phyloP scores from a whole-genome alignment of 2,113 vertebrate genomes.

The Pseudonaja textilis region DNA sequence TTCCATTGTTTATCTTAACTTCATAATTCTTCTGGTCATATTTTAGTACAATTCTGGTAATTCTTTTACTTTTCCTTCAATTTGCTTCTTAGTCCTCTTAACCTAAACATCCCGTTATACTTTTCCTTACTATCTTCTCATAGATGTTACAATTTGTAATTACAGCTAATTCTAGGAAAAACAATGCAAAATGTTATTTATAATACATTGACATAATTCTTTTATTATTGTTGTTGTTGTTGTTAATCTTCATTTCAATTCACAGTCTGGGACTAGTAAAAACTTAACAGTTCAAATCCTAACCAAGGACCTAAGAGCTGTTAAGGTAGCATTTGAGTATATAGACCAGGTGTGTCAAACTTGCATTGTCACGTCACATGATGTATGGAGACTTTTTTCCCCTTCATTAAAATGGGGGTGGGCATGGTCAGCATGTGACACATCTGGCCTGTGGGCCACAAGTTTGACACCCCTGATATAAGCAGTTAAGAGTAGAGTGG shows the following conservation, averaged over 20 bases:
- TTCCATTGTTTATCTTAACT: not conserved
- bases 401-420: no score
- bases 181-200: not conserved
- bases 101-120: not conserved
- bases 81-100: not conserved
- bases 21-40: not conserved
- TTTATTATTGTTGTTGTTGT: not conserved
- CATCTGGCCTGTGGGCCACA: no score
- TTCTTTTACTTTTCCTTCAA: not conserved
- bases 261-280: not conserved
- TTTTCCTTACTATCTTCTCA: not conserved
- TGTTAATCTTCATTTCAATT: not conserved
- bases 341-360: not conserved
- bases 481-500: not conserved
- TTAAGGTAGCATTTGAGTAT: not conserved
- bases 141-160: not conserved
- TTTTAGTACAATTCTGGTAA: not conserved
- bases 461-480: no score
- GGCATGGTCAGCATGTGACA: no score
- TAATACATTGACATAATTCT: not conserved
- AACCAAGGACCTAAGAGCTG: not conserved
- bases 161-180: not conserved
- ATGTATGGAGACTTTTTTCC: no score
- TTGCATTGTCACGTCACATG: no score
- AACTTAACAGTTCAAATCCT: not conserved